Evolutionary conservation across 2,888 invertebrate genomes (phyloP), one percentile per base, ranked within the genome.

Genomic region (Polydrusus cervinus): DNA sequence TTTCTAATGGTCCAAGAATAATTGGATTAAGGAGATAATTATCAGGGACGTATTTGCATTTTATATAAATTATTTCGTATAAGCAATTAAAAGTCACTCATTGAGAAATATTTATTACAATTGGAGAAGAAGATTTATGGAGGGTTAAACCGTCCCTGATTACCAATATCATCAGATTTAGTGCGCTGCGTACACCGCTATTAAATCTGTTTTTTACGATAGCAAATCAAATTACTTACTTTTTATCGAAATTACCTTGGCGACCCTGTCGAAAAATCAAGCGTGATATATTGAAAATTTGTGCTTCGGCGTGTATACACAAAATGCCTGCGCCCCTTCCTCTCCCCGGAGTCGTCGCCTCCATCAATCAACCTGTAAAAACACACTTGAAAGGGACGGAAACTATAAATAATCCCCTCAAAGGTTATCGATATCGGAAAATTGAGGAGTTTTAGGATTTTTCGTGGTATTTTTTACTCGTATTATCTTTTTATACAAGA

Each of bases 351-450:
- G n/a, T n/a, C n/a, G 66, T 38, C 53, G 34, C 18, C 53, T 18
- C 66, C 66, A 66, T 66, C 53, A 66, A 66, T 66, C 66, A 66
- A 53, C 51, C 53, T 51, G 66, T 55, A 55, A 67, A 67, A 67
- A 43, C 43, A 40, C 53, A 20, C 49, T 55, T 16, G 55, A 55
- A 55, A 67, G 43, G 67, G 55, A 10, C 40, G 67, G 55, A 67
- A 67, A 67, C 67, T 67, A 67, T 67, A 67, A 67, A 67, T 67
- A 67, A 55, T 53, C 53, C 55, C 55, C 67, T 40, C 14, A n/a
- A 30, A 55, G 55, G 38, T 53, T 67, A 67, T 67, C 67, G 67
- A 40, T 55, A 67, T 34, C 43, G 38, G 11, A 18, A 25, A 11
- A 11, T 25, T 11, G 53, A 30, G 25, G n/a, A 30, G 25, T 30